Evolutionary conservation across 2,797 vertebrate species (phyloP), one percentile per base, ranked within the genome.

Genomic region (Coracias cyanogaster): DNA sequence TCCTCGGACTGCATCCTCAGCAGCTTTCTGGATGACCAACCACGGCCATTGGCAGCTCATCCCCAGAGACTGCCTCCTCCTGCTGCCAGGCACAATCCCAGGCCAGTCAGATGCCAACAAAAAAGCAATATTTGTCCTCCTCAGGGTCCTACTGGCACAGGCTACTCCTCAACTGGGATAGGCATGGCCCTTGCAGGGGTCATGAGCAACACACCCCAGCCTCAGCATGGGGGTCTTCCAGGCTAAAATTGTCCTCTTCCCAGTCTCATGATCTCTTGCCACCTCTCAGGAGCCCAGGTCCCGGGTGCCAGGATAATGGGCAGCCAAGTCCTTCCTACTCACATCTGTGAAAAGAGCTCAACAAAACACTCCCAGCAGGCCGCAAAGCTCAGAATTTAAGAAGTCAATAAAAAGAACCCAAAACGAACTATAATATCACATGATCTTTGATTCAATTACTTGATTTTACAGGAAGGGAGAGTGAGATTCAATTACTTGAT

Each of bases 401-500:
- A 94, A 87, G 74, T 57, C 49, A 94, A 82, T 89, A 94, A 94
- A 79, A 28, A 18, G 41, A 92, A 29, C 9, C 15, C 70, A 55
- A 67, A 92, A 84, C 9, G 33, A 95, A 91, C 73, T 86, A 24
- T 46, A 43, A 43, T 43, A 43, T 43, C 41, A 55, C 21, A 4
- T 14, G 65, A 57, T 31, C 57, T 64, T 64, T 16, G 65, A 94
- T 76, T 92, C 35, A 67, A 92, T 92, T 74, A 45, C 82, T 78
- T 41, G 65, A 86, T 90, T 93, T 93, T 86, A 86, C 33, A 86
- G 92, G 57, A 65, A 94, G 10, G 33, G 45, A 45, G 25, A 91
- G 71, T 73, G 80, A 92, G 69, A 84, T 65, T 69, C 66, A 54
- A 86, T 90, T 74, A 86, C 33, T 83, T 10, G 61, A 71, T 39